These are phyloP conservation scores for Drosophila lacertosa DNA, from an alignment of 1,140 invertebrate species.

Conservation along the genomic window DNA sequence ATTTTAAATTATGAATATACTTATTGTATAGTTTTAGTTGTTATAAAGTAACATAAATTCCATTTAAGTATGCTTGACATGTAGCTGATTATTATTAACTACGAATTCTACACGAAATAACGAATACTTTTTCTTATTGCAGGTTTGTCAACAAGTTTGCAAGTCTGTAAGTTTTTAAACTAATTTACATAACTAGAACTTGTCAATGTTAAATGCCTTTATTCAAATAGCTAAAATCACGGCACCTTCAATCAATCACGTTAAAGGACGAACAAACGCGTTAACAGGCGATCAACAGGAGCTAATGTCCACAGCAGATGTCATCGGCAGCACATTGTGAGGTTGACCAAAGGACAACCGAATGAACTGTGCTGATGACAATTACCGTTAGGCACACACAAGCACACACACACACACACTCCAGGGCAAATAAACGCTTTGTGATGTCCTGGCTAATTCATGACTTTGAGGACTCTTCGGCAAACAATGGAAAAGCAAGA, in stretches of 20 bases:
- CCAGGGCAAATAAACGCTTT: conserved; percentile 53
- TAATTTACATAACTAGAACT: too few species aligned
- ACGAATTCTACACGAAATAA: too few species aligned
- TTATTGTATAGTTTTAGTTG: too few species aligned
- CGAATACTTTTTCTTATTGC: too few species aligned
- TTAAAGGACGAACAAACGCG: conserved; percentile 29
- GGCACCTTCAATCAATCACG: too few species aligned
- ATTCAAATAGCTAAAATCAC: not conserved
- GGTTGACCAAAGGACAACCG: conserved; percentile 18
- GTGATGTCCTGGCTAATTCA: conserved; percentile 67
- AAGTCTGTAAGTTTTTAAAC: too few species aligned
- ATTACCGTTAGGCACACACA: conserved; percentile 64
- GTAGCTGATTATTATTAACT: too few species aligned
- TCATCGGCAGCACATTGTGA: conserved; percentile 41
- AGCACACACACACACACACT: conserved; percentile 14
- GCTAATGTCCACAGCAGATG: conserved; percentile 38
- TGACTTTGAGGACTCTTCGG: conserved; percentile 70
- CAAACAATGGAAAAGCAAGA: conserved; percentile 61
- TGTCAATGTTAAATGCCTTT: not conserved
- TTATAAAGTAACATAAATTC: not conserved
- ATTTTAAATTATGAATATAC: not conserved
- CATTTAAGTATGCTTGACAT: not conserved
- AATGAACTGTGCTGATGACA: conserved; percentile 45
- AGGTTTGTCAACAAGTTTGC: too few species aligned
- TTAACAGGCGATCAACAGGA: conserved; percentile 49